Evolutionary conservation across 1,140 invertebrate species (phyloP).

Genomic region (Oryctes rhinoceros): DNA sequence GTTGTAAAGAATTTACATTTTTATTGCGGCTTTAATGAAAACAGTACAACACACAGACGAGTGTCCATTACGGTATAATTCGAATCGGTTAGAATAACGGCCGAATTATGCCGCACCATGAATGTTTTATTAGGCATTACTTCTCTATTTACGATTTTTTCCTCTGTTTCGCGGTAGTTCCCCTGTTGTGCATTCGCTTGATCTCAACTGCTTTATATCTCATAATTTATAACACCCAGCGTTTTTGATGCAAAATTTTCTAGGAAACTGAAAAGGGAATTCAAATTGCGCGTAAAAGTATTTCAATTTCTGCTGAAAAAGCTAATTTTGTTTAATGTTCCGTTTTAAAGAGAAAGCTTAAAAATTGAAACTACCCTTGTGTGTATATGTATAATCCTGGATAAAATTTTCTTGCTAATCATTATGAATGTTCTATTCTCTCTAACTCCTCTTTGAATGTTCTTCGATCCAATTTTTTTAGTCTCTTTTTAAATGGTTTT

Average conservation of each 20-base stretch:
- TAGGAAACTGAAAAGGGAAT: neutral
- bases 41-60: conserved; percentile 39
- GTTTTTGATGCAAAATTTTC: neutral
- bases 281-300: conserved; percentile 28
- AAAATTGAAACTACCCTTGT: too few relatives aligned
- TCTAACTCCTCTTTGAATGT: too few relatives aligned
- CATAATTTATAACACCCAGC: neutral
- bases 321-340: too few relatives aligned
- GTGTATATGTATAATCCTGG: too few relatives aligned
- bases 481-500: too few relatives aligned
- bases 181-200: neutral
- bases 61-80: conserved; percentile 42
- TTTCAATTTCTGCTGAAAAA: neutral
- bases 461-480: too few relatives aligned
- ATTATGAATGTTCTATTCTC: too few relatives aligned
- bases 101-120: conserved; percentile 40
- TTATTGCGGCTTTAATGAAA: conserved; percentile 45
- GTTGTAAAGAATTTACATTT: conserved; percentile 44
- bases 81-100: conserved; percentile 42
- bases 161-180: neutral
- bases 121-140: conserved; percentile 28
- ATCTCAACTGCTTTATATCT: neutral
- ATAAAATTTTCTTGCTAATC: too few relatives aligned
- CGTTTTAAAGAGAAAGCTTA: too few relatives aligned
- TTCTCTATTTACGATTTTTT: neutral